Conservation (phyloP, 1,140 invertebrate species). For the Thaumetopoea pityocampa region DNA sequence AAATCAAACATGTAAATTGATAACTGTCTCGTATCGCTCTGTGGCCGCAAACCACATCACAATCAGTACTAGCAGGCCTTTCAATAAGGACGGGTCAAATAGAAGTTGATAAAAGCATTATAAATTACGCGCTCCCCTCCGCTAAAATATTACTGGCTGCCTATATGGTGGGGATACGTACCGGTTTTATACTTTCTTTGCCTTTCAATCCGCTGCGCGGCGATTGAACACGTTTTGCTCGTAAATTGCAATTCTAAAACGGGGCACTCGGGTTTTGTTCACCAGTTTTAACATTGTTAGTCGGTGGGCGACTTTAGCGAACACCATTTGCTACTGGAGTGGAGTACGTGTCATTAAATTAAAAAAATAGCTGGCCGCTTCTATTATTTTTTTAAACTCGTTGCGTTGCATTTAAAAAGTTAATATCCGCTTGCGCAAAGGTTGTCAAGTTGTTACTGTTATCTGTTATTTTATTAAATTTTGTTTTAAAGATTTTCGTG, state of each 20-base stretch:
- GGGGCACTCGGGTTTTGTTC: slow-evolving; percentile 7
- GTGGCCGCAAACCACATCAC: slow-evolving; percentile 7
- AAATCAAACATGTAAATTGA: slow-evolving; percentile 12
- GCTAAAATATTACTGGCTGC: too few relatives aligned
- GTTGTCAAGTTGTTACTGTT: neutral
- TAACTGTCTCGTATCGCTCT: slow-evolving; percentile 8
- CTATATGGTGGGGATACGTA: slow-evolving; percentile 16
- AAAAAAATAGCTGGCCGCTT: slow-evolving; percentile 5
- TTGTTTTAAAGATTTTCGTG: slow-evolving; percentile 16
- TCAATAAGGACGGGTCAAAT: slow-evolving; percentile 3
- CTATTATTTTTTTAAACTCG: slow-evolving; percentile 5
- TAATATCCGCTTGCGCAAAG: neutral
- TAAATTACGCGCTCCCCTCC: too few relatives aligned
- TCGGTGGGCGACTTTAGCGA: slow-evolving; percentile 9
- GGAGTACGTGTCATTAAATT: slow-evolving; percentile 6
- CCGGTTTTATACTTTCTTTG: slow-evolving; percentile 22
- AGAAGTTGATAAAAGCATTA: slow-evolving; percentile 11
- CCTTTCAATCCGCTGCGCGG: slow-evolving; percentile 21
- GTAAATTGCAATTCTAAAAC: slow-evolving; percentile 17
- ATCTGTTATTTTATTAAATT: slow-evolving; percentile 18
- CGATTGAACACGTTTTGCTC: slow-evolving; percentile 19
- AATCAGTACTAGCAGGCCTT: slow-evolving; percentile 7
- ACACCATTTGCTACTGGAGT: slow-evolving; percentile 5
- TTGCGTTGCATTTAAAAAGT: too few relatives aligned
- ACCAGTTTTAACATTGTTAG: slow-evolving; percentile 3